Percentiles rank a stretch among this genome's conserved stretches.
These are phyloP conservation scores for Ageneiosus marmoratus DNA, from an alignment of 2,113 vertebrate genomes.

Conservation along the genomic window DNA sequence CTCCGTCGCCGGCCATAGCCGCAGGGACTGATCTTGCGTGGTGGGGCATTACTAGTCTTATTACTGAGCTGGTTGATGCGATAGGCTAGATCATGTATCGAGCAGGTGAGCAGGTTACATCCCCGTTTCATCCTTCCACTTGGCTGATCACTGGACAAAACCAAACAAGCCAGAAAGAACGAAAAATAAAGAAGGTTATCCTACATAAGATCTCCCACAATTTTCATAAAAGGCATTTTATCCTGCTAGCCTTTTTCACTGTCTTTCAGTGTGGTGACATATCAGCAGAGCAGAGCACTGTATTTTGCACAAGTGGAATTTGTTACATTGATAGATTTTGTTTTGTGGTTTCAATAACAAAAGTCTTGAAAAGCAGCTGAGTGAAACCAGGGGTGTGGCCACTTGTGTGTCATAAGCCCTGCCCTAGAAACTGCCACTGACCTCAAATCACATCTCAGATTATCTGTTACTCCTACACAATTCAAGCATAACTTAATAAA, in stretches of 20 bases:
- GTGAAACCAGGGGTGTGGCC: neutral
- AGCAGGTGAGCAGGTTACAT: conserved; percentile 83
- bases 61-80: conserved; percentile 71
- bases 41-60: conserved; percentile 70
- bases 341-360: neutral
- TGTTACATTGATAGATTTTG: neutral
- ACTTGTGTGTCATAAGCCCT: neutral
- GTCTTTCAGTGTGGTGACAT: neutral
- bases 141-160: conserved; percentile 51
- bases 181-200: neutral
- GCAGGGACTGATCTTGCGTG: conserved; percentile 71
- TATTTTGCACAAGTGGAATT: neutral
- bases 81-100: conserved; percentile 78
- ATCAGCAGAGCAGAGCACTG: neutral
- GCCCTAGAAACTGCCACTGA: neutral
- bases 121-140: conserved; percentile 77
- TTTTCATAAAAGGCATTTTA: neutral
- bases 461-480: neutral
- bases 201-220: neutral
- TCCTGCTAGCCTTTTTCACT: neutral
- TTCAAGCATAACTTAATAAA: neutral
- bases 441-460: conserved; percentile 1
- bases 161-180: neutral
- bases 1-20: conserved; percentile 86
- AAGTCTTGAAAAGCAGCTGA: neutral